These are phyloP conservation scores for Todiramphus chloris DNA, from an alignment of 2,113 vertebrate species.

Conservation along the genomic window DNA sequence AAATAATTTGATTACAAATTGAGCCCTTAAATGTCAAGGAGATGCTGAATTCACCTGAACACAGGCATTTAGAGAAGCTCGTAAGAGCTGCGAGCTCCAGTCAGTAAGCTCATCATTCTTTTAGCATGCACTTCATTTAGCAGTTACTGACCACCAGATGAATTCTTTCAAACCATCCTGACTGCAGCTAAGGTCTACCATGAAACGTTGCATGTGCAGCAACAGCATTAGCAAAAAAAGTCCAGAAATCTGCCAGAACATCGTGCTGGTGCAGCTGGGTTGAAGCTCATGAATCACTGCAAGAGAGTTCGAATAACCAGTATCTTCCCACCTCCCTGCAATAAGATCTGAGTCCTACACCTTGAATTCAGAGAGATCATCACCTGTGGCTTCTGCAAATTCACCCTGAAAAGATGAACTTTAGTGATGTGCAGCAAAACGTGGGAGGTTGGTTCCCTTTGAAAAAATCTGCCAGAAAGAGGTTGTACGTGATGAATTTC, in stretches of 20 bases:
- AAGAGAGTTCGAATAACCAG: not conserved
- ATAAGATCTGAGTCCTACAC: not conserved
- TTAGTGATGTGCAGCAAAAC: not conserved
- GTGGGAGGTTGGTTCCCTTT: fast-evolving
- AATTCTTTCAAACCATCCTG: conserved; percentile 12
- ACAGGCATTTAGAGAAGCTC: conserved; percentile 53
- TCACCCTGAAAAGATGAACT: not conserved
- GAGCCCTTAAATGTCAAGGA: conserved; percentile 67
- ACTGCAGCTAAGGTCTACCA: not conserved
- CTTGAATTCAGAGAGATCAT: not conserved
- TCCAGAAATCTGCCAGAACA: not conserved
- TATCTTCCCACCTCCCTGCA: not conserved
- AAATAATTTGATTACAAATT: conserved; percentile 68
- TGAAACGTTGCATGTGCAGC: not conserved
- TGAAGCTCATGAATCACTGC: not conserved
- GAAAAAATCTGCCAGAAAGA: not conserved
- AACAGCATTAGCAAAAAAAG: not conserved
- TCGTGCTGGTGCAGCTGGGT: not conserved
- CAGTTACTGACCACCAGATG: not conserved
- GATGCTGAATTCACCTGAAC: conserved; percentile 64
- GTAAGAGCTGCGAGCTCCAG: conserved; percentile 18
- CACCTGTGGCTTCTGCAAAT: not conserved
- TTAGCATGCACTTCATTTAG: conserved; percentile 4
- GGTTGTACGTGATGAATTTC: fast-evolving
- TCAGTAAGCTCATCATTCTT: conserved; percentile 25